Percentiles rank a stretch among this genome's conserved stretches.
Conservation (phyloP, 2,797 vertebrate species). For the Chloroceryle inda region DNA sequence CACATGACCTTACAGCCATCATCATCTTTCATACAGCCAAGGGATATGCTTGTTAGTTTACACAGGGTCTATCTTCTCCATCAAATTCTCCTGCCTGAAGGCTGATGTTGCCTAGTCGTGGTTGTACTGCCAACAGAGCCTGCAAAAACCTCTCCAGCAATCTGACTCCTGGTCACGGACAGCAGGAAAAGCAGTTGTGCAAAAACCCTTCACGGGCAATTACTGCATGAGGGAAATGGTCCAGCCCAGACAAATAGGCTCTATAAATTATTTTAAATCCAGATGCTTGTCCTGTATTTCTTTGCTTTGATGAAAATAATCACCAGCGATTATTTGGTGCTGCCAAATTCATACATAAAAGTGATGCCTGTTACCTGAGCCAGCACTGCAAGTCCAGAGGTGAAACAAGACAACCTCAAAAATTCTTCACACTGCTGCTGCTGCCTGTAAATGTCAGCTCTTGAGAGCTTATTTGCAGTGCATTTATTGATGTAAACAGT, state of each 20-base stretch:
- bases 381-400: neutral
- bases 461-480: neutral
- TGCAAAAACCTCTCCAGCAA: conserved; percentile 5
- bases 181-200: neutral
- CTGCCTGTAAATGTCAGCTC: neutral
- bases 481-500: neutral
- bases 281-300: fast-evolving
- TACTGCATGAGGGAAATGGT: neutral
- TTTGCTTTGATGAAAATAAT: neutral
- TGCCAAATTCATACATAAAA: neutral
- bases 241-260: neutral
- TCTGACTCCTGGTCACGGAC: neutral
- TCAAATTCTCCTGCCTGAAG: conserved; percentile 22
- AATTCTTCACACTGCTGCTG: neutral
- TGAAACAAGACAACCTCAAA: neutral
- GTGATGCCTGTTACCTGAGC: neutral
- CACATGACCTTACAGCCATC: conserved; percentile 42
- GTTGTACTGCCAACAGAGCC: neutral
- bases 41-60: conserved; percentile 58
- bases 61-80: conserved; percentile 46
- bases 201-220: neutral
- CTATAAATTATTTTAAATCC: neutral
- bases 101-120: neutral
- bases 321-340: neutral
- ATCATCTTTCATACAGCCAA: conserved; percentile 48